Evolutionary conservation across 2,113 vertebrate genomes (phyloP), one percentile per base, ranked within the genome.

Genomic region (Limnothrissa miodon): DNA sequence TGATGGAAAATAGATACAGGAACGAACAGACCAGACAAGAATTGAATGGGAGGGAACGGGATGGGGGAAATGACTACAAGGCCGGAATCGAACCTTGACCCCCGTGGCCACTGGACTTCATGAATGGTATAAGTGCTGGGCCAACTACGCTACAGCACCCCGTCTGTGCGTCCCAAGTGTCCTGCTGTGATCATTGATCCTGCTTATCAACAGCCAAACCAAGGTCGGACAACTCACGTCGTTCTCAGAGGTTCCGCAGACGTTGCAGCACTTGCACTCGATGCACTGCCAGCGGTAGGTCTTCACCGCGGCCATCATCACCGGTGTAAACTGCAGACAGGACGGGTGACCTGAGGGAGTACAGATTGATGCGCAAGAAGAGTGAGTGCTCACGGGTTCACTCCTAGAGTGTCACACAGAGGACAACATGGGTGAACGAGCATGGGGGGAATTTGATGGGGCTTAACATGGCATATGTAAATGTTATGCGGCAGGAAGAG

Each of bases 201-300:
- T 33, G 4, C 62, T 7, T 1, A 17, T 74, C 66, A 74, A 74
- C 59, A 17, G 29, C 10, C 66, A 13, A 23, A 56, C 51, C 5
- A 53, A 53, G 48, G 17, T 4, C 23, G 19, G 3, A 17, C 1
- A 19, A 89, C 97, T 95, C 90, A 99, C 97, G 0, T 98, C 97
- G 0, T 99, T 99, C 92, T 99, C 97, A 0, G 97, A 99, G 46
- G 97, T 98, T 81, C 98, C 98, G 0, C 98, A 99, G 86, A 99
- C 96, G 53, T 99, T 99, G 92, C 98, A 99, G 92, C 98, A 99
- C 87, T 99, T 99, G 95, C 97, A 98, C 93, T 99, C 98, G 10
- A 99, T 99, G 91, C 97, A 98, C 86, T 98, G 97, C 97, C 98
- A 99, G 91, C 97, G 98, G 86, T 98, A 99, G 0, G 97, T 99